phyloP scores from a whole-genome alignment of 2,113 vertebrate species.

The Sula dactylatra region DNA sequence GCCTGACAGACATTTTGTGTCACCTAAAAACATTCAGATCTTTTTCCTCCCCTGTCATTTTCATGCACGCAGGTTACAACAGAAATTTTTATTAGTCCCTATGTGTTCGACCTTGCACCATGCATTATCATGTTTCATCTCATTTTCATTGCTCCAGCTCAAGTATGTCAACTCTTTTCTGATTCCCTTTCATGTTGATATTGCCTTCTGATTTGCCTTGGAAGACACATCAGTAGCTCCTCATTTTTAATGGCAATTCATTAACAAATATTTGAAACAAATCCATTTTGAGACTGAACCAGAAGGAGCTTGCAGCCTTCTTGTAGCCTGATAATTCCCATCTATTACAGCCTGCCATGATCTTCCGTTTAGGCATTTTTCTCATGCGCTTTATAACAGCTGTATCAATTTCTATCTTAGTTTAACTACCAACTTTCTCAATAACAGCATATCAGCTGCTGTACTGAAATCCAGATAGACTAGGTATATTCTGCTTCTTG shows the following conservation, averaged over 20 bases:
- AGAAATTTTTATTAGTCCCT: not conserved
- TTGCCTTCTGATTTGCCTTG: not conserved
- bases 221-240: not conserved
- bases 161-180: not conserved
- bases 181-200: rapidly evolving
- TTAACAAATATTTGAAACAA: not conserved
- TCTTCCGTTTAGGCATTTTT: not conserved
- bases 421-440: not conserved
- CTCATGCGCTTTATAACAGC: not conserved
- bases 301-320: not conserved
- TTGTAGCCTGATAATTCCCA: not conserved
- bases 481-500: not conserved
- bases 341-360: not conserved
- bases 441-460: not conserved
- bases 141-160: not conserved
- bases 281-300: not conserved
- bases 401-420: not conserved
- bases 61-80: not conserved
- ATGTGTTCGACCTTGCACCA: rapidly evolving
- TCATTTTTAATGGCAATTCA: not conserved
- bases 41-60: not conserved
- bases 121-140: not conserved
- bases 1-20: not conserved
- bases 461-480: not conserved
- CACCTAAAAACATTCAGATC: not conserved